Conservation (phyloP, 2,113 vertebrate species). For the Hepsetus odoe region DNA sequence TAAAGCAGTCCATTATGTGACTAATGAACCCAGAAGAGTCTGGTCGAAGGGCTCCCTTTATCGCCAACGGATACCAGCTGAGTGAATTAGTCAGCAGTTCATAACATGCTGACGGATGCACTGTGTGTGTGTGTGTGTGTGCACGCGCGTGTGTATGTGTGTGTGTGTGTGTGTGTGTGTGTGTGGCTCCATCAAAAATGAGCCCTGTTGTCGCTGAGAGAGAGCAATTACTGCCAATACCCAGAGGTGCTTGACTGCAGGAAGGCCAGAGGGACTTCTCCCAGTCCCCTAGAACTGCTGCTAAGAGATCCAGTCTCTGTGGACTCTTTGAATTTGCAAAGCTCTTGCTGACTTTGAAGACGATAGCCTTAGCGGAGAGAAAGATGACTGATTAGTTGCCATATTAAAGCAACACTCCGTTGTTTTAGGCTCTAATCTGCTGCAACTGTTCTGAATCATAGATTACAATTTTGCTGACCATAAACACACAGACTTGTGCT, state of each 20-base stretch:
- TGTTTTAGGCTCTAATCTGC: too few relatives aligned
- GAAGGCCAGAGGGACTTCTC: constrained; percentile 26
- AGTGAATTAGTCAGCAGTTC: constrained; percentile 30
- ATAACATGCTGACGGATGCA: constrained; percentile 13
- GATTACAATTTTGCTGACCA: too few relatives aligned
- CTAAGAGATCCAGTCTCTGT: background rate
- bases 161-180: too few relatives aligned
- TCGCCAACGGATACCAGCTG: constrained; percentile 3
- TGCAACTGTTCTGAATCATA: too few relatives aligned
- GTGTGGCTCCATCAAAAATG: constrained; percentile 20
- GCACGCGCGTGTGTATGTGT: too few relatives aligned
- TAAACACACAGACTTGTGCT: too few relatives aligned
- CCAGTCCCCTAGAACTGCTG: background rate
- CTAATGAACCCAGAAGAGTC: background rate
- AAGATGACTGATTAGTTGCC: background rate
- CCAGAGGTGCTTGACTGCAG: constrained; percentile 24
- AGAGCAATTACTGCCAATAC: constrained; percentile 49
- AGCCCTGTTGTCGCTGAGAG: constrained; percentile 33
- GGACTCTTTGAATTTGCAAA: background rate
- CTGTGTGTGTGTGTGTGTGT: constrained; percentile 25
- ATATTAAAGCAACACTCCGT: background rate
- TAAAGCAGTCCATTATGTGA: constrained; percentile 4
- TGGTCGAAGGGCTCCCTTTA: background rate
- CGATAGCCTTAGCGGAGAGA: background rate
- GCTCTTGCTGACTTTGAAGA: background rate